Evolutionary conservation across 1,140 invertebrate species (phyloP), one percentile per base, ranked within the genome.

Genomic region (Pseudoatta argentina): DNA sequence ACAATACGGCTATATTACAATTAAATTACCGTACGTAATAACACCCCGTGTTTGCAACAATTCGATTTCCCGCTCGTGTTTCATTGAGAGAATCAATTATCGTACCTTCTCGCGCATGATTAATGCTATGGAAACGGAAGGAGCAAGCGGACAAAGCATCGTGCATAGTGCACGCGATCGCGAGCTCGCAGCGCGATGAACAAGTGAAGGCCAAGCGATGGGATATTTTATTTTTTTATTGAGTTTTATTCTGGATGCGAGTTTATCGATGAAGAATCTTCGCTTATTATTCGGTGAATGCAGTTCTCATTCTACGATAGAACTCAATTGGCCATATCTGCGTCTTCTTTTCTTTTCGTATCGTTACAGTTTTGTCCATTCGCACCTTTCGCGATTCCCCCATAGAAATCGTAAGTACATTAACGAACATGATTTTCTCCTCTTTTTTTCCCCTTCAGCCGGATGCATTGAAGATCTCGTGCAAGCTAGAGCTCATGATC

Each of bases 1-100:
- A 89, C 21, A 75, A 72, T 44, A 76, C 79, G 78, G 82, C 71
- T 93, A 92, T 92, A 91, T 93, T 93, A 93, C 92, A 93, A 87
- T 93, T 91, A 93, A 92, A 88, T 92, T 87, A 89, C 85, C 69
- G 78, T 44, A 39, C 69, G 78, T 44, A 39, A 81, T 71, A 57
- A 83, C 89, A 92, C 69, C 55, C 27, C 34, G 24, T 14, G 39
- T 73, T 61, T 18, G 7, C 14, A 75, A 73, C 55, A 81, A 81
- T 71, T 81, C 51, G 78, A 81, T 48, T 30, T 61, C 8, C 55
- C 27, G 24, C 27, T 75, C n/a, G 69, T 44, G 27, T 73, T 14
- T 14, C 39, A 61, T 6, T 21, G 48, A 30, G 48, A 66, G 44
- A 66, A 53, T 55, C 64, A 57, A 53, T 69, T 30, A 24, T 24